A percentile compares a stretch with the other conserved stretches of the same genome.
phyloP scores from a whole-genome alignment of 92 coral and sea anemone species.

The Siderastrea siderea region DNA sequence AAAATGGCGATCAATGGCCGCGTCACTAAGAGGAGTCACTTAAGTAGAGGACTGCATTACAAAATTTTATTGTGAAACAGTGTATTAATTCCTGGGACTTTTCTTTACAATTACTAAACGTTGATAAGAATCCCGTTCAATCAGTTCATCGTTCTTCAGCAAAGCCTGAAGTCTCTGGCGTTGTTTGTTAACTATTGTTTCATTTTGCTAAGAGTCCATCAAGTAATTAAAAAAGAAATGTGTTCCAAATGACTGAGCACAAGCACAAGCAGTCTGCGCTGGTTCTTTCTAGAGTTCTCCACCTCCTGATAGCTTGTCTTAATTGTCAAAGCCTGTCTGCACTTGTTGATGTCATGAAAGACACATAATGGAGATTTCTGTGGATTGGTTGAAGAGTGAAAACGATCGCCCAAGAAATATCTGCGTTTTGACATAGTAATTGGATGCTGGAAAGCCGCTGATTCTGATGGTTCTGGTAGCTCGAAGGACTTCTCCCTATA shows the following conservation, averaged over 20 bases:
- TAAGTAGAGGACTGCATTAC: no score
- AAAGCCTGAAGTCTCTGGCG: no score
- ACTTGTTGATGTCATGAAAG: constrained; percentile 38
- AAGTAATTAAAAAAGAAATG: constrained; percentile 10
- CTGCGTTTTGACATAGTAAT: not conserved
- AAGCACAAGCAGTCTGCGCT: constrained; percentile 19
- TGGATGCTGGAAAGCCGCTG: constrained; percentile 11
- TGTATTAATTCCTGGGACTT: no score
- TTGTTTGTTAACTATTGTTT: no score
- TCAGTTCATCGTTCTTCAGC: no score
- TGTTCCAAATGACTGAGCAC: constrained; percentile 25
- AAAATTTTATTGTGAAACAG: no score
- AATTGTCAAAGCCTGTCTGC: constrained; percentile 22
- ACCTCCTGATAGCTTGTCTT: constrained; percentile 52
- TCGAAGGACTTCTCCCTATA: not conserved
- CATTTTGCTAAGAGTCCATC: no score
- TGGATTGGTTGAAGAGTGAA: constrained; percentile 24
- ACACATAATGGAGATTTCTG: constrained; percentile 47
- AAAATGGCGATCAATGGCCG: no score
- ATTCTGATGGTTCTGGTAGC: not conserved
- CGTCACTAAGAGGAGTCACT: no score
- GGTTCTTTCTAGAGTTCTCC: constrained; percentile 40
- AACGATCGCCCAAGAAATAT: constrained; percentile 37
- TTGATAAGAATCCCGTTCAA: no score
- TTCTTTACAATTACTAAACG: no score